phyloP scores from a whole-genome alignment of 2,888 invertebrate genomes.

The Drosophila demipolita region DNA sequence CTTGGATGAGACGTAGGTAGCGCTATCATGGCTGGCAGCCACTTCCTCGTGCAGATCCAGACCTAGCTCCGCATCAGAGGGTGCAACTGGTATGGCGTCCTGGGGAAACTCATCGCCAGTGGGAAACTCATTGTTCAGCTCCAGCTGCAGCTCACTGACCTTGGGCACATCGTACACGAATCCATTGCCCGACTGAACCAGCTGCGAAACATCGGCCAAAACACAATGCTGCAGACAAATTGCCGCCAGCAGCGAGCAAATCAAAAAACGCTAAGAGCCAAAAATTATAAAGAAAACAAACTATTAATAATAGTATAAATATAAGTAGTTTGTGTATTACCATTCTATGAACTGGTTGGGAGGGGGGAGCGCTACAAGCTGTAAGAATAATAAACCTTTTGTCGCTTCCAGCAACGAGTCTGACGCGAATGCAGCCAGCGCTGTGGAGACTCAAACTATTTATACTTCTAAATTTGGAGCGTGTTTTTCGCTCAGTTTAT shows the following conservation, averaged over 20 bases:
- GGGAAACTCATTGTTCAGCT: conserved; percentile 73
- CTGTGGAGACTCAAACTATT: conserved; percentile 63
- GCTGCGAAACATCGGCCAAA: conserved; percentile 68
- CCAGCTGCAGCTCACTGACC: conserved; percentile 68
- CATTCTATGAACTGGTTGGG: conserved; percentile 43
- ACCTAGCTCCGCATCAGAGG: conserved; percentile 69
- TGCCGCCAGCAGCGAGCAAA: conserved; percentile 43
- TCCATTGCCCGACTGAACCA: conserved; percentile 78
- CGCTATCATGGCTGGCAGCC: conserved; percentile 31
- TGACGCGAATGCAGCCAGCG: conserved; percentile 69
- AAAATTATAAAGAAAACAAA: background rate
- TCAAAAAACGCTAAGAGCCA: conserved; percentile 43
- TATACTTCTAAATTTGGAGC: conserved; percentile 71
- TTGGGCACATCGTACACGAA: conserved; percentile 75
- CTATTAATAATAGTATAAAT: background rate
- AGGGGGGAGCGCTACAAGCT: conserved; percentile 2
- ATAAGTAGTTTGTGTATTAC: conserved; percentile 42
- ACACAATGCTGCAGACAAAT: conserved; percentile 43
- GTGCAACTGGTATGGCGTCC: conserved; percentile 73
- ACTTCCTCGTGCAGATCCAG: conserved; percentile 33
- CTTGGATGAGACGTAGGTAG: conserved; percentile 43
- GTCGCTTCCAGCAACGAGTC: conserved; percentile 65
- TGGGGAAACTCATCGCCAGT: conserved; percentile 71
- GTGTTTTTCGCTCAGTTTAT: conserved; percentile 67
- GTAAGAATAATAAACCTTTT: conserved; percentile 50